Conservation (phyloP, 2,797 vertebrate species). For the Sebastes ruberrimus region DNA sequence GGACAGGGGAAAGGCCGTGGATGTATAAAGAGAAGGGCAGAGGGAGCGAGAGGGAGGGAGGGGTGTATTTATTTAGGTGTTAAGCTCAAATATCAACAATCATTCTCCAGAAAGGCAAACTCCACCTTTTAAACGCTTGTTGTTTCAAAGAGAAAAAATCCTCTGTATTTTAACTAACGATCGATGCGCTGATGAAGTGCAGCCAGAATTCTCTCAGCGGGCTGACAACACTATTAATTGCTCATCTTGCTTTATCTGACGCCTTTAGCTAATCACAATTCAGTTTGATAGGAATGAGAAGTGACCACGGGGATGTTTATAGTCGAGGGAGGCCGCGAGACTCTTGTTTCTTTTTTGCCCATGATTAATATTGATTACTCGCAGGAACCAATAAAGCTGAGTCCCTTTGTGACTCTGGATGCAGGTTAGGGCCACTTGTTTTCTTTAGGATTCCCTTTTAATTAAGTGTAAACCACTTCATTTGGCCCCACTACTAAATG, state of each 20-base stretch:
- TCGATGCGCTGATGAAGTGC: conserved; percentile 50
- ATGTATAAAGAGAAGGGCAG: background rate
- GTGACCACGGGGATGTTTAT: conserved; percentile 48
- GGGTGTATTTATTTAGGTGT: background rate
- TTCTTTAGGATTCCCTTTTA: conserved; percentile 58
- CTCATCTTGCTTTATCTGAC: conserved; percentile 44
- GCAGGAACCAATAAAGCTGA: conserved; percentile 52
- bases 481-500: conserved; percentile 8
- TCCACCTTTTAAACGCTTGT: background rate
- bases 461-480: conserved; percentile 49
- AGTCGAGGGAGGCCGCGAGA: conserved; percentile 23
- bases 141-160: conserved; percentile 5
- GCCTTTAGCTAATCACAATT: conserved; percentile 62
- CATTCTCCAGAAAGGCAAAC: background rate
- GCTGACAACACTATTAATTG: conserved; percentile 61
- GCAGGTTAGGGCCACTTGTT: conserved; percentile 54
- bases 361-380: conserved; percentile 78
- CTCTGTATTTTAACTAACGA: conserved; percentile 9
- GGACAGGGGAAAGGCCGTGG: background rate
- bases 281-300: conserved; percentile 64
- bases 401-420: conserved; percentile 55
- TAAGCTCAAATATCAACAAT: background rate
- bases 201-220: conserved; percentile 19
- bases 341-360: conserved; percentile 3
- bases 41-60: background rate